Percentiles rank a stretch among this genome's conserved stretches.
These are phyloP conservation scores for Pantherophis guttatus DNA, from an alignment of 2,113 vertebrate genomes.

Conservation along the genomic window DNA sequence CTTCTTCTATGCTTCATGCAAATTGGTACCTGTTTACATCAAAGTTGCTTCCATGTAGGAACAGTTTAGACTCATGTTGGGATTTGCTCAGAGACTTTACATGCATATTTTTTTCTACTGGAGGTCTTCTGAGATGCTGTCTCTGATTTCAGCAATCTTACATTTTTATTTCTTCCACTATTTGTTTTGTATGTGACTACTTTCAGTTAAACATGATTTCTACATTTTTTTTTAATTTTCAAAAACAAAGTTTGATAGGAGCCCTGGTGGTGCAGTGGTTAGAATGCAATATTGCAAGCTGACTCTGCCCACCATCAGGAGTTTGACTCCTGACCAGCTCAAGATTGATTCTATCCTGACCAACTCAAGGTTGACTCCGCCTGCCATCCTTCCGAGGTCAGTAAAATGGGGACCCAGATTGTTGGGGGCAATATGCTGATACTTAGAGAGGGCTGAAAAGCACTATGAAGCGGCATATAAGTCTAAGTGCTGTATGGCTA, in stretches of 20 bases:
- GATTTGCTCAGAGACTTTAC: neutral
- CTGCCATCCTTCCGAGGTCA: neutral
- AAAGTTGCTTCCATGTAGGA: neutral
- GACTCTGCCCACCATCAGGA: neutral
- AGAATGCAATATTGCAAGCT: neutral
- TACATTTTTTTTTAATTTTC: neutral
- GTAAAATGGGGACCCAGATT: neutral
- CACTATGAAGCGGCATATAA: too few species aligned
- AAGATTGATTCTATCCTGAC: neutral
- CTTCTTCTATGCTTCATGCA: neutral
- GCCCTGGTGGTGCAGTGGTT: neutral
- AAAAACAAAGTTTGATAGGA: neutral
- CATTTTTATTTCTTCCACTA: neutral
- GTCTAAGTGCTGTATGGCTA: too few species aligned
- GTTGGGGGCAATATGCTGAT: too few species aligned
- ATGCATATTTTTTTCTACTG: neutral
- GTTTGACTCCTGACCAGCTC: neutral
- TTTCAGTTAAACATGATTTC: neutral
- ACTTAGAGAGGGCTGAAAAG: too few species aligned
- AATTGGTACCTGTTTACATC: neutral
- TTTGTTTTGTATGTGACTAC: neutral
- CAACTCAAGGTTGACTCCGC: neutral
- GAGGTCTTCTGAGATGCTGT: neutral
- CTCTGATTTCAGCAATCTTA: neutral
- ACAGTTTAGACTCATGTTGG: neutral